phyloP scores from a whole-genome alignment of 64 coral and sea anemone genomes.

The Acropora tenuis region DNA sequence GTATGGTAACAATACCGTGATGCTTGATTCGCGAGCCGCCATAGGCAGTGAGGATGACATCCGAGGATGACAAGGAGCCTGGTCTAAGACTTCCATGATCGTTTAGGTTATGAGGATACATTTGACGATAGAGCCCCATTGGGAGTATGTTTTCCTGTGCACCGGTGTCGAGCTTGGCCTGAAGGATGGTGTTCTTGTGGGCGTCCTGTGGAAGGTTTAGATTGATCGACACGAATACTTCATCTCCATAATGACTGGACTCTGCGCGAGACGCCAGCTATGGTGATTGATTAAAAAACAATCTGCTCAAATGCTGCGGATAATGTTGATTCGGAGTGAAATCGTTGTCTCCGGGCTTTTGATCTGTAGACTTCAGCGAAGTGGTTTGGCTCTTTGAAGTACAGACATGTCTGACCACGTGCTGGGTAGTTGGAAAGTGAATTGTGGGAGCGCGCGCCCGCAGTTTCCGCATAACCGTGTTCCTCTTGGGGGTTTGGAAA shows the following conservation, averaged over 20 bases:
- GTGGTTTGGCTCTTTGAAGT: constrained; percentile 65
- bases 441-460: neutral
- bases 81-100: constrained; percentile 21
- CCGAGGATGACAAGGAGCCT: neutral
- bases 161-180: constrained; percentile 70
- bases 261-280: too few relatives aligned
- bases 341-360: neutral
- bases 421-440: neutral
- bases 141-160: constrained; percentile 64
- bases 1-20: constrained; percentile 37
- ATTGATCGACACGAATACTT: neutral
- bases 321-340: too few relatives aligned
- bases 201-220: neutral
- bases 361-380: constrained; percentile 23
- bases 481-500: neutral
- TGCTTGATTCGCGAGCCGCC: constrained; percentile 55
- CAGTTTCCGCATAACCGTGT: neutral
- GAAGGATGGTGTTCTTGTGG: constrained; percentile 16
- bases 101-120: constrained; percentile 48
- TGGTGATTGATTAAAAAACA: too few relatives aligned
- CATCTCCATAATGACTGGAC: neutral
- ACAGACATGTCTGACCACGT: constrained; percentile 48
- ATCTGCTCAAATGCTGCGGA: too few relatives aligned
- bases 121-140: constrained; percentile 27
- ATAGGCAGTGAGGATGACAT: constrained; percentile 55